phyloP scores from a whole-genome alignment of 2,113 vertebrate genomes.

The Ochotona curzoniae region DNA sequence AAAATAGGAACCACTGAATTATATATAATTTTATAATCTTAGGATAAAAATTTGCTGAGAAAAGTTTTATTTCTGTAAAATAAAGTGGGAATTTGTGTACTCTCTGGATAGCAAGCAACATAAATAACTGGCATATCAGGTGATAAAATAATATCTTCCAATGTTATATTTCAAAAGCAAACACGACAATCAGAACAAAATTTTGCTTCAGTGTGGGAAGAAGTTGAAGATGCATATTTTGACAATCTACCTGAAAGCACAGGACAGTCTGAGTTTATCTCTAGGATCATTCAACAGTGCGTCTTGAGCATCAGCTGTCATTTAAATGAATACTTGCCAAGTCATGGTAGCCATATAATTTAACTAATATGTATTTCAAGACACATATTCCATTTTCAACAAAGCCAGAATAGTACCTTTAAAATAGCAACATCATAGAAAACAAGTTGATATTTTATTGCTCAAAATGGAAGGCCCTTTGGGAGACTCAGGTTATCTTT shows the following conservation, averaged over 20 bases:
- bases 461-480: background rate
- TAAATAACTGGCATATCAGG: background rate
- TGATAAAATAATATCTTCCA: background rate
- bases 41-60: background rate
- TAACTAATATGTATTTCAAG: background rate
- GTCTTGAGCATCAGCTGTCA: background rate
- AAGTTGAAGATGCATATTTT: constrained; percentile 20
- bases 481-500: background rate
- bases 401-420: background rate
- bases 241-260: background rate
- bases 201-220: background rate
- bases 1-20: constrained; percentile 17
- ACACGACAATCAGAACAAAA: background rate
- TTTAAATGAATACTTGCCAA: constrained; percentile 9
- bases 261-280: background rate
- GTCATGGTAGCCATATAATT: background rate
- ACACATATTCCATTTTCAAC: background rate
- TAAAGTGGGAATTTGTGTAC: background rate
- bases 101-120: background rate
- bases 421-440: background rate
- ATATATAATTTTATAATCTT: background rate
- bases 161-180: constrained; percentile 27
- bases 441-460: background rate
- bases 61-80: too few species aligned
- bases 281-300: background rate